phyloP scores from a whole-genome alignment of 2,797 vertebrate species.

The Podargus strigoides region DNA sequence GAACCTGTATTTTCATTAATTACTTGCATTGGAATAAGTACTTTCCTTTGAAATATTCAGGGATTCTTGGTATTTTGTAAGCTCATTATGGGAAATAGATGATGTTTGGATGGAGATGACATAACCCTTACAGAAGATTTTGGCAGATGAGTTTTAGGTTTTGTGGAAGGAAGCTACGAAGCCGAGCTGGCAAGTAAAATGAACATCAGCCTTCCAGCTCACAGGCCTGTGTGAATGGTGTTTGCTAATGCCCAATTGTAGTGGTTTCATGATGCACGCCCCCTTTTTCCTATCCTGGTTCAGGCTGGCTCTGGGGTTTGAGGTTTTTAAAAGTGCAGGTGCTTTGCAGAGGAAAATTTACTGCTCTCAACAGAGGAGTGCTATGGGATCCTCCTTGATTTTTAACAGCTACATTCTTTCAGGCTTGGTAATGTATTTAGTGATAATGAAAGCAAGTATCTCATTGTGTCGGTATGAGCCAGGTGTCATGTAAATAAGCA shows the following conservation, averaged over 20 bases:
- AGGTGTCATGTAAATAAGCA: conserved; percentile 1
- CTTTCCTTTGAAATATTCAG: not conserved
- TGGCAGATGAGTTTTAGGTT: not conserved
- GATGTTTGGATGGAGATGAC: not conserved
- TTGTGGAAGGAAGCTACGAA: not conserved
- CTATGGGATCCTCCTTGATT: not conserved
- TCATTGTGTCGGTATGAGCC: conserved; percentile 38
- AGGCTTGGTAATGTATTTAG: not conserved
- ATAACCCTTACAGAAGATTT: not conserved
- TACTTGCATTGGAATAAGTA: not conserved
- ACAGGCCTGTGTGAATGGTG: not conserved
- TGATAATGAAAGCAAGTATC: conserved; percentile 24
- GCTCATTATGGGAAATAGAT: not conserved
- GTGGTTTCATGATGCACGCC: not conserved
- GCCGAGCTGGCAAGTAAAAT: not conserved
- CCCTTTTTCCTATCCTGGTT: not conserved
- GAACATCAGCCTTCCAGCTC: not conserved
- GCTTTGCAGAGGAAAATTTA: not conserved
- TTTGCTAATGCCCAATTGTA: not conserved
- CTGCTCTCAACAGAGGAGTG: not conserved
- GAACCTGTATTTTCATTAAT: not conserved
- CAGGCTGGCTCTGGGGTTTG: not conserved
- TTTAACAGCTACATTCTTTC: conserved; percentile 32
- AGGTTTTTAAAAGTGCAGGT: not conserved
- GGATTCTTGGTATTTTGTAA: not conserved